Conservation (phyloP, 2,113 vertebrate genomes). For the Rhombomys opimus region DNA sequence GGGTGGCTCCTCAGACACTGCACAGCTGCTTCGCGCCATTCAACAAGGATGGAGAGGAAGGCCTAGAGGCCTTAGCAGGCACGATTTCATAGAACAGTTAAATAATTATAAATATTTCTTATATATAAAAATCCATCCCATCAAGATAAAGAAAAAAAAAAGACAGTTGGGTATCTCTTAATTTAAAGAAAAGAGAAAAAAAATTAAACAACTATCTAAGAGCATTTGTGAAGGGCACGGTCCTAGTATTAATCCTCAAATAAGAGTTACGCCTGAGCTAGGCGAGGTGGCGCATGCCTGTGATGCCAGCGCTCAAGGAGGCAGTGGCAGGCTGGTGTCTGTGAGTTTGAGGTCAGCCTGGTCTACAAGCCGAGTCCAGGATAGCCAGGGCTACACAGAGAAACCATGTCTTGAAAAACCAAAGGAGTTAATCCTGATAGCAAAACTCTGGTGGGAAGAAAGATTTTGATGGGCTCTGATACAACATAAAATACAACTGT, state of each 20-base stretch:
- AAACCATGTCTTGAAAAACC: too few relatives aligned
- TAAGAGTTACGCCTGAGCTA: conserved; percentile 22
- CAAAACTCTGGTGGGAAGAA: conserved; percentile 30
- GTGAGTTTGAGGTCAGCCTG: too few relatives aligned
- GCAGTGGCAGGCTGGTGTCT: too few relatives aligned
- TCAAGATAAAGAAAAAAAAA: conserved; percentile 51
- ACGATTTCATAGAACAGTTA: conserved; percentile 62
- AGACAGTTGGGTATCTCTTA: conserved; percentile 69
- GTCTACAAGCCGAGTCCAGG: too few relatives aligned
- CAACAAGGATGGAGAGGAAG: conserved; percentile 67
- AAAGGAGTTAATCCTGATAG: neutral
- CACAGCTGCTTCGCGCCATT: conserved; percentile 59
- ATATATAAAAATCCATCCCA: conserved; percentile 78
- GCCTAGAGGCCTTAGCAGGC: conserved; percentile 79
- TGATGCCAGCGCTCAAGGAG: too few relatives aligned
- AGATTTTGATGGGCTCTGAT: neutral
- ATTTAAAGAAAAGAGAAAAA: conserved; percentile 42
- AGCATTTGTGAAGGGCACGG: conserved; percentile 72
- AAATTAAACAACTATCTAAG: neutral
- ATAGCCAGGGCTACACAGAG: too few relatives aligned
- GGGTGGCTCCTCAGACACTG: conserved; percentile 25
- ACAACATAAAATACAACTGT: conserved; percentile 53
- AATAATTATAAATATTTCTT: conserved; percentile 69
- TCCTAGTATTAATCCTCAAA: conserved; percentile 57
- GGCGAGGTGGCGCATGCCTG: too few relatives aligned